These are phyloP conservation scores for Spodoptera picta DNA, from an alignment of 2,888 invertebrate species.

Conservation along the genomic window DNA sequence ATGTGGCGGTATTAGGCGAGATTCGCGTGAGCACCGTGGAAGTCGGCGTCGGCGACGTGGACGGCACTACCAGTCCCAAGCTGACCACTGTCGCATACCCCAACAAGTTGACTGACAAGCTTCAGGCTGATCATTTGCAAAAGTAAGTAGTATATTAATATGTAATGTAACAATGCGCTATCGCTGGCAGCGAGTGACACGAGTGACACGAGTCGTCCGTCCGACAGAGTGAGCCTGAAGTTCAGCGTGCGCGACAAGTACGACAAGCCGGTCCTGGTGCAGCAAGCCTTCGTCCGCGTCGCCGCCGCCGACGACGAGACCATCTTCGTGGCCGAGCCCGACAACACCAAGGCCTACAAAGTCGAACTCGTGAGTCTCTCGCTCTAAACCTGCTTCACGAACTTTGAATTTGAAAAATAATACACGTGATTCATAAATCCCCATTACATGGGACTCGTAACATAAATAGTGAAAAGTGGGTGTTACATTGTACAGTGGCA, in stretches of 20 bases:
- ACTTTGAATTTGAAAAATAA: too few relatives aligned
- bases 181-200: too few relatives aligned
- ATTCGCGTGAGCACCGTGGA: conserved; percentile 93
- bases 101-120: conserved; percentile 90
- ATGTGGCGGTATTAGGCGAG: conserved; percentile 92
- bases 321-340: conserved; percentile 97
- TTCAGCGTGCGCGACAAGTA: conserved; percentile 93
- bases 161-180: too few relatives aligned
- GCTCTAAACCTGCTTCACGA: too few relatives aligned
- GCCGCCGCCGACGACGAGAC: conserved; percentile 94
- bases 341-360: conserved; percentile 93
- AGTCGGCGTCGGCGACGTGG: conserved; percentile 96
- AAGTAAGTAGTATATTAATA: conserved; percentile 83
- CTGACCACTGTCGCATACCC: conserved; percentile 92
- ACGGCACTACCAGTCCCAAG: conserved; percentile 95
- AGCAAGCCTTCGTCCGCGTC: conserved; percentile 96
- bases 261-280: conserved; percentile 92
- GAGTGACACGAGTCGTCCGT: neutral
- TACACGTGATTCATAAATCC: too few relatives aligned
- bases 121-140: conserved; percentile 97
- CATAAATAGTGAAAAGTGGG: too few relatives aligned
- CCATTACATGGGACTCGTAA: too few relatives aligned
- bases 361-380: conserved; percentile 93
- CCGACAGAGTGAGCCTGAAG: conserved; percentile 91
- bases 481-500: too few relatives aligned